Evolutionary conservation across 2,888 invertebrate genomes (phyloP).

Genomic region (Hofmannophila pseudospretella): DNA sequence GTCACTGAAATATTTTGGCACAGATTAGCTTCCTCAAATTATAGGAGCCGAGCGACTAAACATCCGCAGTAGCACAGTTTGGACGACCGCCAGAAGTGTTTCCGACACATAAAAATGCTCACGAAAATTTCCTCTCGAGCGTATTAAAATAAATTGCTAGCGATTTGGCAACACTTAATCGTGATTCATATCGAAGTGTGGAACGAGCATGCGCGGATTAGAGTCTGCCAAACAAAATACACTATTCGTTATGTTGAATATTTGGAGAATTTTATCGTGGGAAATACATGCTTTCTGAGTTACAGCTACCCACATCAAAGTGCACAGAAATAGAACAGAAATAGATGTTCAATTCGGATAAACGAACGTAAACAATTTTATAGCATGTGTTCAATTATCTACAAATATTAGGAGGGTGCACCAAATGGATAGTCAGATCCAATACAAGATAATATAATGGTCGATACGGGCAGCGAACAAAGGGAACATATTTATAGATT

Average conservation of each 20-base stretch:
- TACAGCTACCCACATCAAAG: not conserved
- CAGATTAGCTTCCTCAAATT: slow-evolving; percentile 71
- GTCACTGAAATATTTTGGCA: slow-evolving; percentile 65
- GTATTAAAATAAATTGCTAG: slow-evolving; percentile 77
- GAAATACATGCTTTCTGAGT: slow-evolving; percentile 10
- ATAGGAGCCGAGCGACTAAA: slow-evolving; percentile 71
- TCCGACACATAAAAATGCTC: slow-evolving; percentile 75
- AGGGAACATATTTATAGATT: slow-evolving; percentile 51
- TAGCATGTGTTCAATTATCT: slow-evolving; percentile 24
- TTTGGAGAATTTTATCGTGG: not conserved
- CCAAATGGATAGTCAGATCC: slow-evolving; percentile 31
- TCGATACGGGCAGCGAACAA: slow-evolving; percentile 52
- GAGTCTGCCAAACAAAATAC: slow-evolving; percentile 65
- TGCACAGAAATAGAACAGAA: slow-evolving; percentile 3
- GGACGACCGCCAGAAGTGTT: slow-evolving; percentile 70
- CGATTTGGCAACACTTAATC: slow-evolving; percentile 78
- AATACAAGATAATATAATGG: slow-evolving; percentile 32
- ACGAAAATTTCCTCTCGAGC: slow-evolving; percentile 71
- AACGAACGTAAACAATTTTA: slow-evolving; percentile 23
- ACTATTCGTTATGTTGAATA: slow-evolving; percentile 2
- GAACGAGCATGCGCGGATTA: slow-evolving; percentile 63
- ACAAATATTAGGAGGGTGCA: slow-evolving; percentile 34
- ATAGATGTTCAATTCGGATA: slow-evolving; percentile 20
- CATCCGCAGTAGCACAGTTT: slow-evolving; percentile 69
- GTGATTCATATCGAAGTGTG: slow-evolving; percentile 72